Evolutionary conservation across 2,888 invertebrate genomes (phyloP), one percentile per base, ranked within the genome.

Genomic region (Rotaria macrura): DNA sequence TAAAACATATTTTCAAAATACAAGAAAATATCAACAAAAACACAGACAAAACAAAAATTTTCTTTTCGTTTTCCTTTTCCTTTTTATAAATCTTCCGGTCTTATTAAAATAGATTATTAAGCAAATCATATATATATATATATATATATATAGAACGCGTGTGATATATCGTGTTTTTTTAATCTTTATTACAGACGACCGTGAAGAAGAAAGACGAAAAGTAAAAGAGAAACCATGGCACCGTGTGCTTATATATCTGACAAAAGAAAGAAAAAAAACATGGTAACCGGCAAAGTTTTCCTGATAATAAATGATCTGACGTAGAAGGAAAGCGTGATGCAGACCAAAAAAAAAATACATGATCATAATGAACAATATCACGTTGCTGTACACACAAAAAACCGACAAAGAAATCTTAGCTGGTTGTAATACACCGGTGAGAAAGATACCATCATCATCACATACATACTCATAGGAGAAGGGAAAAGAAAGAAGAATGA

Each of bases 351-450:
- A 17, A 65, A 65, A 20, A 34, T 20, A 17, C 14, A 65, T 54
- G 54, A 54, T 54, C 1, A 54, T 54, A 25, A 54, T n/a, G 65
- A 29, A 12, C 14, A 34, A 65, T 65, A 65, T 65, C 65, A 65
- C 65, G 65, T 34, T 34, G 29, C 34, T 65, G 65, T 65, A 65
- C 65, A 65, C 34, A 65, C 65, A 65, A 65, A 34, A n/a, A 65
- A 38, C 17, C 14, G 14, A 34, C 34, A 65, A 65, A 65, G 29
- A 65, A 65, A 34, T 65, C 65, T 34, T 65, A 20, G 65, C 34
- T 65, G 65, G 34, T n/a, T n/a, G n/a, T 65, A 17, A 65, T 65
- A 65, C 65, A 65, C 65, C 65, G 65, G 65, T 65, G 65, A 65
- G 29, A 65, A 65, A 38, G 34, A 38, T 5, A 65, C 34, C 29